Conservation (phyloP, 2,113 vertebrate genomes). For the Callithrix jacchus region DNA sequence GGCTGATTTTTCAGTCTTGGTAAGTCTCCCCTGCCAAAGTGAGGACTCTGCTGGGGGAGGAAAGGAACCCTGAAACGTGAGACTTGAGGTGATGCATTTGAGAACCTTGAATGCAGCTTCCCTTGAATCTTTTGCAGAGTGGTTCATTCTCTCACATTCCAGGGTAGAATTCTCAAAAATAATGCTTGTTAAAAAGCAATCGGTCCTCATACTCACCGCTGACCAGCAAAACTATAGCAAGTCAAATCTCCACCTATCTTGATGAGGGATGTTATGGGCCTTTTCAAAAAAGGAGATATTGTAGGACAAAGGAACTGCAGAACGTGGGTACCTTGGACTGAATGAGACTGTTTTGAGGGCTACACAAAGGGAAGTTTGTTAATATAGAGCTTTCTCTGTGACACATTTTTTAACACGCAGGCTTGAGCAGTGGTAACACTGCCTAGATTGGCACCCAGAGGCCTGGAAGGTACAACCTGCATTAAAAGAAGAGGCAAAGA, state of each 20-base stretch:
- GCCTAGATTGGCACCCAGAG: neutral
- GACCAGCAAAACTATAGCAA: neutral
- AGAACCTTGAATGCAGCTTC: neutral
- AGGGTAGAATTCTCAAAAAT: neutral
- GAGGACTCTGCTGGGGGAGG: neutral
- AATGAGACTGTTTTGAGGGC: neutral
- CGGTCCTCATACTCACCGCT: neutral
- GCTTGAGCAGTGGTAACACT: neutral
- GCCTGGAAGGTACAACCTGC: neutral
- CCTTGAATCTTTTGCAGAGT: neutral
- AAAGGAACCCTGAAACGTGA: neutral
- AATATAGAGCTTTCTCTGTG: neutral
- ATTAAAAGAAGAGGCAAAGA: neutral
- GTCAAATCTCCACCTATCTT: neutral
- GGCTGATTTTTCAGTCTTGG: neutral
- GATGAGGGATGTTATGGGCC: neutral
- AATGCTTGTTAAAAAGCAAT: neutral
- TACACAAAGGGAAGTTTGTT: neutral
- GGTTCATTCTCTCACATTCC: neutral
- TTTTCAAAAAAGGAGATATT: neutral
- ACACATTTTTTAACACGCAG: neutral
- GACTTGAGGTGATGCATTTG: neutral
- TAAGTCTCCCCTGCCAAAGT: neutral
- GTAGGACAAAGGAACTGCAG: neutral
- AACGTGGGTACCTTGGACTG: neutral